Conservation (phyloP, 2,113 vertebrate species). For the Pygoscelis adeliae region DNA sequence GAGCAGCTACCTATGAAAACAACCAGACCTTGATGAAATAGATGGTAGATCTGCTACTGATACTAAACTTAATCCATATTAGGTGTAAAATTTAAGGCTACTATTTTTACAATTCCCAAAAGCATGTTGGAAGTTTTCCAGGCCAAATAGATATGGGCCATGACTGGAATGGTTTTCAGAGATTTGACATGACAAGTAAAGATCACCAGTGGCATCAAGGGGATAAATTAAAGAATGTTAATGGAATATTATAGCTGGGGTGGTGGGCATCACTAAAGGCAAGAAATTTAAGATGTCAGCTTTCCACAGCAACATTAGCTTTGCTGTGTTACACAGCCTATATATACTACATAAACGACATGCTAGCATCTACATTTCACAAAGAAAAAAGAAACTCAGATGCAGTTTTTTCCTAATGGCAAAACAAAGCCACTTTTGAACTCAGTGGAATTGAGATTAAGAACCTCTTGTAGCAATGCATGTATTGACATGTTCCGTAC, state of each 20-base stretch:
- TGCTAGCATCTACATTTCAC: neutral
- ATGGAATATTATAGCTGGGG: neutral
- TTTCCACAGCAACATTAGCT: neutral
- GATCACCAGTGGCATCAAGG: neutral
- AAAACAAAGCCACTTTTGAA: neutral
- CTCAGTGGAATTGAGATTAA: neutral
- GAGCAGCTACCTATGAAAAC: neutral
- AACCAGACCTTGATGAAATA: neutral
- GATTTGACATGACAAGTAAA: neutral
- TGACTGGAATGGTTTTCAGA: neutral
- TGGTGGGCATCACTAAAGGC: neutral
- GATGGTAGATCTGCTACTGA: neutral
- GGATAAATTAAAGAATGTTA: neutral
- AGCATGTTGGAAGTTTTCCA: neutral
- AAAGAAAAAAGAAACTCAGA: neutral
- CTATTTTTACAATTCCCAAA: neutral
- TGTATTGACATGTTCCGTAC: neutral
- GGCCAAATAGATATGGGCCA: neutral
- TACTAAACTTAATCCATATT: neutral
- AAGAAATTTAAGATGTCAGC: neutral
- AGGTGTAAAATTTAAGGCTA: neutral
- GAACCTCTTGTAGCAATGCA: neutral
- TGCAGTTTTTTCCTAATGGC: neutral
- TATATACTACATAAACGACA: neutral
- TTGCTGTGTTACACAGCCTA: neutral